Conservation (phyloP, 2,113 vertebrate species). For the Phaethon lepturus region DNA sequence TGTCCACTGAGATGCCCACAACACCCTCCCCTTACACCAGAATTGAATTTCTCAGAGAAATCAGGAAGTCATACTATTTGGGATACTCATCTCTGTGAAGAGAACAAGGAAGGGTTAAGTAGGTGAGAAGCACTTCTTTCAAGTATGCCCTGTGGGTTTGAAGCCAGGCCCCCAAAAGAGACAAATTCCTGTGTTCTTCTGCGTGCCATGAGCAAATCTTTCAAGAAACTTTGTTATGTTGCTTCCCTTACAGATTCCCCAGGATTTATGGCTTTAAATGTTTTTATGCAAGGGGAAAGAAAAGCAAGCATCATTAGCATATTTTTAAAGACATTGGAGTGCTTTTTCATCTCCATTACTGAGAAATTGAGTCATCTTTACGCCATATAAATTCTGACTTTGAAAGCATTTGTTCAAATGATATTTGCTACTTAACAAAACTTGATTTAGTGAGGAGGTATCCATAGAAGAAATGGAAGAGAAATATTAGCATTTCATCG, state of each 20-base stretch:
- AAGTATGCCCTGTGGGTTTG: not conserved
- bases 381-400: conserved; percentile 16
- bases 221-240: not conserved
- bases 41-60: not conserved
- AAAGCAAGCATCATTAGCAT: not conserved
- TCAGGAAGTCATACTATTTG: not conserved
- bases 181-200: not conserved
- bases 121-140: not conserved
- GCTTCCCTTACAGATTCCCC: not conserved
- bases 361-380: conserved; percentile 39
- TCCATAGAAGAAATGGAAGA: not conserved
- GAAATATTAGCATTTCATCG: conserved; percentile 41
- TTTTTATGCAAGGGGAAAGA: not conserved
- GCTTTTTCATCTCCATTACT: conserved; percentile 32
- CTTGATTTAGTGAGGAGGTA: conserved; percentile 19
- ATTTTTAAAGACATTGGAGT: not conserved
- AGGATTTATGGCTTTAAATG: not conserved
- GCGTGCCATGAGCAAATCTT: not conserved
- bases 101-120: not conserved
- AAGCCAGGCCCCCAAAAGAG: not conserved
- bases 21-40: not conserved
- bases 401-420: conserved; percentile 37
- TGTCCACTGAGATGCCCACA: not conserved
- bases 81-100: not conserved
- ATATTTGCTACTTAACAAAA: conserved; percentile 47